Conservation (phyloP, 2,113 vertebrate genomes). For the Speoplatyrhinus poulsoni region DNA sequence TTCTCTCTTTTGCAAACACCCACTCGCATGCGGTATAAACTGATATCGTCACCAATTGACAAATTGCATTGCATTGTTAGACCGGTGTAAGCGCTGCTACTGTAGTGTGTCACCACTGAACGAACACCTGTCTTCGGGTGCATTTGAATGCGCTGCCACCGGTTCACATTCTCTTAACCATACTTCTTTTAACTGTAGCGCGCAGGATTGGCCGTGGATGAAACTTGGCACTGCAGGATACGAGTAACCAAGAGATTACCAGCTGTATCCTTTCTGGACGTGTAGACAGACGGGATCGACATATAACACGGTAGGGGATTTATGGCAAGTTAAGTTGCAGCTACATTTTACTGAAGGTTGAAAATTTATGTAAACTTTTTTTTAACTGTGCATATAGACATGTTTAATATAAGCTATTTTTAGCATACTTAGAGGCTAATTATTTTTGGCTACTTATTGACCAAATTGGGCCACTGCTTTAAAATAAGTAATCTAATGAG, state of each 20-base stretch:
- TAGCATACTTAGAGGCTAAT: no score
- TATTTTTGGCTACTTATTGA: no score
- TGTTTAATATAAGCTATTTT: no score
- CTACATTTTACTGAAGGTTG: neutral
- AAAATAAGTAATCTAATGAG: no score
- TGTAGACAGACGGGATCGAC: slow-evolving; percentile 66
- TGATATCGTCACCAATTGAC: slow-evolving; percentile 51
- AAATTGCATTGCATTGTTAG: slow-evolving; percentile 50
- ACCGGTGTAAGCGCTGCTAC: slow-evolving; percentile 49
- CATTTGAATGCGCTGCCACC: neutral
- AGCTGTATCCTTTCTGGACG: slow-evolving; percentile 14
- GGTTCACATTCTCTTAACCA: neutral
- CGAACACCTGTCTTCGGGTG: slow-evolving; percentile 22
- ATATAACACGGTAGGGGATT: slow-evolving; percentile 48
- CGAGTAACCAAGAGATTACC: no score
- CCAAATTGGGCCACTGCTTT: no score
- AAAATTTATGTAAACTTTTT: neutral
- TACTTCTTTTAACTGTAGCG: slow-evolving; percentile 17
- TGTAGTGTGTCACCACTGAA: slow-evolving; percentile 15
- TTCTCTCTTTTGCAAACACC: neutral
- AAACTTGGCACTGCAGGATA: slow-evolving; percentile 1
- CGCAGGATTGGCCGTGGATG: slow-evolving; percentile 6
- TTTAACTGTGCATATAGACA: neutral
- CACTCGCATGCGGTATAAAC: neutral
- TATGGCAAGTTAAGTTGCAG: neutral